Base-by-base conservation (phyloP, 1,140 invertebrate genomes). In the Aradophagus sp. region DNA sequence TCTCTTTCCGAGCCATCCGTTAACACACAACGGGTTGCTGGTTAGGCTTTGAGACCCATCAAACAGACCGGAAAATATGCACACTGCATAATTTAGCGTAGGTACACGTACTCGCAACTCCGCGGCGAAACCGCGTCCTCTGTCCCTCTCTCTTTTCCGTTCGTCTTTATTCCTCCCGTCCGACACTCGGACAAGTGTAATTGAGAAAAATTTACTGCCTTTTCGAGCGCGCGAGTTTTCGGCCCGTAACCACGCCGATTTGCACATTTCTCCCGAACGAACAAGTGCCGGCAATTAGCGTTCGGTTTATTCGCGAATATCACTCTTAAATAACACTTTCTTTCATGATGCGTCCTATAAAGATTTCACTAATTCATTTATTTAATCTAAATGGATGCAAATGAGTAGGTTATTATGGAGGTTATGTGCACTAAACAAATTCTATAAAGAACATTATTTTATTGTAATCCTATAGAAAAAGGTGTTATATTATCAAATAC, bases 41-140 rank as follows among this genome's bases (percentile, higher is more conserved):
- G 80, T 80, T 82, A 82, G 78, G 77, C 80, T 83, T 82, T 82
- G 76, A 83, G 77, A 82, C 77, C 78, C 80, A 83, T 81, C 81
- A 83, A 84, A 85, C 82, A 85, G 83, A 83, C 82, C 82, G 80
- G 83, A 85, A 84, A 84, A 85, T 83, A 83, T 82, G 80, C 79
- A 82, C 76, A 76, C 77, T 85, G 82, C 81, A 84, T 84, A 84
- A 84, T 84, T 84, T 82, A 84, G 70, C 74, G 75, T 80, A 79
- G 78, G 67, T 72, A 66, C 55, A 73, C 63, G 31, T 70, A 75
- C 62, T 72, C 70, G 67, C 65, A 23, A 62, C 32, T 59, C 31
- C 29, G 36, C 50, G 68, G 63, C 71, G 62, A 73, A 73, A 63
- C 73, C 50, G 59, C 66, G 42, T 48, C 11, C 36, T 59, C 47